A percentile compares a stretch with the other conserved stretches of the same genome.
Evolutionary conservation across 2,797 vertebrate genomes (phyloP).

Genomic region (Columba guinea): DNA sequence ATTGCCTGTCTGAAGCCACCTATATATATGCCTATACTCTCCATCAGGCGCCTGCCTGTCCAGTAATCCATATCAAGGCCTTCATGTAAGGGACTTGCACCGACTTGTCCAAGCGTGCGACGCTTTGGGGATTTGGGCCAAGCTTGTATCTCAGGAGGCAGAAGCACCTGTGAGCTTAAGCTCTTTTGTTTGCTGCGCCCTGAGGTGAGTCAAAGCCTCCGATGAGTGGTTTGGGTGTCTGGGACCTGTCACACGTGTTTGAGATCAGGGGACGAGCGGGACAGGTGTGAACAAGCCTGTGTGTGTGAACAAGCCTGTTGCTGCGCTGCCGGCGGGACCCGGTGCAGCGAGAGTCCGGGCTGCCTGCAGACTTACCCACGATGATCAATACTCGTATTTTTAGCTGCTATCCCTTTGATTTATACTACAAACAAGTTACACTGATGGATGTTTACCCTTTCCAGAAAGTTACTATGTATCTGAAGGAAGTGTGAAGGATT

Average conservation of each 20-base stretch:
- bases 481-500: neutral
- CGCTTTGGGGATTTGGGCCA: neutral
- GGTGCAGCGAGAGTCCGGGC: rapidly evolving
- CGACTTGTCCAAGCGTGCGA: rapidly evolving
- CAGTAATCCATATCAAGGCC: neutral
- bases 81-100: rapidly evolving
- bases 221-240: neutral
- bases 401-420: neutral
- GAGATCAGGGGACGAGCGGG: rapidly evolving
- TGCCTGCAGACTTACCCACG: neutral
- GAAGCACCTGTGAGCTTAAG: neutral
- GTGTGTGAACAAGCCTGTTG: neutral
- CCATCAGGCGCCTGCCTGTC: neutral
- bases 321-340: rapidly evolving
- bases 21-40: rapidly evolving
- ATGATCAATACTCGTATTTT: neutral
- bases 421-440: neutral
- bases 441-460: neutral
- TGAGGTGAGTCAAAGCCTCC: neutral
- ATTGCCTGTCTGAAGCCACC: neutral
- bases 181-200: neutral
- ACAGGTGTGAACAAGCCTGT: neutral
- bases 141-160: rapidly evolving
- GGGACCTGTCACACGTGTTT: rapidly evolving
- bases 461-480: neutral